Evolutionary conservation across 2,888 invertebrate genomes (phyloP).

Genomic region (Plagiodera versicolora): DNA sequence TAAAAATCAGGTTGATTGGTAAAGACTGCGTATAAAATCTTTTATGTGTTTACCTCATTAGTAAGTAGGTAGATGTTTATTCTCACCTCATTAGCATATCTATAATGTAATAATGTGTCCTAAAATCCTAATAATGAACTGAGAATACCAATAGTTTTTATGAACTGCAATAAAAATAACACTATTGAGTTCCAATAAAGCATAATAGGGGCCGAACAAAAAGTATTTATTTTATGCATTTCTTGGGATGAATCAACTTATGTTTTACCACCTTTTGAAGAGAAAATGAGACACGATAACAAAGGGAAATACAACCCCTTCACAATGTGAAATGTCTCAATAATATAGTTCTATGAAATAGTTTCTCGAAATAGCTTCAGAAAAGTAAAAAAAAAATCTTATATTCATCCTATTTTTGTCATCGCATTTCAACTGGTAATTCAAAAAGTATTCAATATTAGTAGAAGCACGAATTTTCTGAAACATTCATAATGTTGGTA

Average conservation of each 20-base stretch:
- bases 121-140: neutral
- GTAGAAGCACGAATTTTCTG: too few relatives aligned
- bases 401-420: too few relatives aligned
- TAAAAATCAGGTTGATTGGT: neutral
- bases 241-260: neutral
- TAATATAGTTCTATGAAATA: too few relatives aligned
- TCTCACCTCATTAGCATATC: neutral
- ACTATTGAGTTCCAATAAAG: neutral
- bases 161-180: neutral
- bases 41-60: slow-evolving; percentile 1
- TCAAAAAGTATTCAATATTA: too few relatives aligned
- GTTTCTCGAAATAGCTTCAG: too few relatives aligned
- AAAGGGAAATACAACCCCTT: too few relatives aligned
- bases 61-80: neutral
- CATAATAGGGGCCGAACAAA: neutral
- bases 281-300: too few relatives aligned
- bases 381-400: too few relatives aligned
- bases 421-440: too few relatives aligned
- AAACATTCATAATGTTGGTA: too few relatives aligned
- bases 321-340: too few relatives aligned
- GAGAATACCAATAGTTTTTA: neutral
- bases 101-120: neutral
- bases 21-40: neutral
- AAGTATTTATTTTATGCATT: neutral
- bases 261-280: too few relatives aligned